Evolutionary conservation across 2,888 invertebrate genomes (phyloP), one percentile per base, ranked within the genome.

Genomic region (Dichetophora obliterata): DNA sequence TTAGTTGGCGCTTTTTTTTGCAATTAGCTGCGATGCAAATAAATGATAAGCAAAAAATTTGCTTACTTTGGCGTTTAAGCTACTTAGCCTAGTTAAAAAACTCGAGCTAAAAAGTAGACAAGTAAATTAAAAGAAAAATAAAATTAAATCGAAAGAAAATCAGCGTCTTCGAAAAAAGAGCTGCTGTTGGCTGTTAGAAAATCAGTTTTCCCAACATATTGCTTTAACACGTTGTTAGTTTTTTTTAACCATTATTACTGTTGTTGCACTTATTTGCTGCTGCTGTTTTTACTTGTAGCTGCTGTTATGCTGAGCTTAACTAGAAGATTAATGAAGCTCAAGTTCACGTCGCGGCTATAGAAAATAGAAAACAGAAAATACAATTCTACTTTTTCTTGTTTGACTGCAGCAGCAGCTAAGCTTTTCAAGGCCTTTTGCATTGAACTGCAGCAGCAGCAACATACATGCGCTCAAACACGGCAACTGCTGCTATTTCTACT

Each of bases 271-370:
- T 52, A 11, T 8, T 73, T 71, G 34, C 24, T 71, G 3, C 24
- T 54, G 27, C n/a, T 54, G 27, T 54, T 52, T 11, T 57, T 34
- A 4, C 31, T 24, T 19, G 0, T 27, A 61, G 22, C 3, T 61
- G 19, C 43, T 61, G 61, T 37, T 73, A 48, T 43, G 63, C 24
- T 27, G 50, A 50, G 68, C 68, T 50, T 68, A 68, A 48, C 68
- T 16, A 68, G 68, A 50, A 68, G 72, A 59, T 73, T 73, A 73
- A 73, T 73, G 72, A 73, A 73, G 50, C 72, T 61, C 61, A 24
- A 61, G 54, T 34, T 19, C 70, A n/a, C 52, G 68, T n/a, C 68
- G 31, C 19, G n/a, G n/a, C n/a, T 19, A 19, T 19, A 54, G 63
- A 65, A 65, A 65, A n/a, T 34, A 34, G 34, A 65, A 65, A 65